phyloP scores from a whole-genome alignment of 2,113 vertebrate species.

The Dipodomys merriami region DNA sequence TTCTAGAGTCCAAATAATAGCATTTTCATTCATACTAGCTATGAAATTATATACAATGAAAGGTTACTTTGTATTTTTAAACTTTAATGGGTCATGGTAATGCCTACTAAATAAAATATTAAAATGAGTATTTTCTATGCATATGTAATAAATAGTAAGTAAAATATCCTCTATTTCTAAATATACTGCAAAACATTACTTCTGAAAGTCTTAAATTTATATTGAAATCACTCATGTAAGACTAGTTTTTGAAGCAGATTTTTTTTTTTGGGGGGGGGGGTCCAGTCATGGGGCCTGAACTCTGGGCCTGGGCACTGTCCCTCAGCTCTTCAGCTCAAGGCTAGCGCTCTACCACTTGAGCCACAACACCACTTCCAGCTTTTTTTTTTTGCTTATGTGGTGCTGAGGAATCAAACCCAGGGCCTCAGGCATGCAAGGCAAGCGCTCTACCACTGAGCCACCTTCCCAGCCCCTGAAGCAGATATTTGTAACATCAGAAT shows the following conservation, averaged over 20 bases:
- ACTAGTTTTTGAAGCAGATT: not conserved
- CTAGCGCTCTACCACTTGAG: too few species aligned
- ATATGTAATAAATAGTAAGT: not conserved
- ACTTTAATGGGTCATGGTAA: not conserved
- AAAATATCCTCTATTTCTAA: not conserved
- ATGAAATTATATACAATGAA: not conserved
- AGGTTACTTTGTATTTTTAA: not conserved
- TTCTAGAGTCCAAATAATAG: not conserved
- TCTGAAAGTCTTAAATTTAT: conserved; percentile 30
- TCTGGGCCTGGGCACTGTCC: too few species aligned
- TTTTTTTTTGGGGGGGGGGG: not conserved
- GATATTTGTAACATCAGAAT: not conserved
- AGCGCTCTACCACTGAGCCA: too few species aligned
- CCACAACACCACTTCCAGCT: too few species aligned
- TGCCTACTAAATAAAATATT: not conserved
- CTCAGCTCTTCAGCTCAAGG: too few species aligned
- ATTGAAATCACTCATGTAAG: not conserved
- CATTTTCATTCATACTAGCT: not conserved
- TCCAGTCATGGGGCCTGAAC: too few species aligned
- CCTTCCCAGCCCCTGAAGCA: not conserved
- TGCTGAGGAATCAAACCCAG: too few species aligned
- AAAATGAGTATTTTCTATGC: not conserved
- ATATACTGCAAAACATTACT: conserved; percentile 30
- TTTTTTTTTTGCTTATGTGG: too few species aligned
- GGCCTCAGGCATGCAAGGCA: too few species aligned